Percentiles rank a stretch among this genome's conserved stretches.
Evolutionary conservation across 1,140 invertebrate species (phyloP).

Genomic region (Sinonovacula constricta): DNA sequence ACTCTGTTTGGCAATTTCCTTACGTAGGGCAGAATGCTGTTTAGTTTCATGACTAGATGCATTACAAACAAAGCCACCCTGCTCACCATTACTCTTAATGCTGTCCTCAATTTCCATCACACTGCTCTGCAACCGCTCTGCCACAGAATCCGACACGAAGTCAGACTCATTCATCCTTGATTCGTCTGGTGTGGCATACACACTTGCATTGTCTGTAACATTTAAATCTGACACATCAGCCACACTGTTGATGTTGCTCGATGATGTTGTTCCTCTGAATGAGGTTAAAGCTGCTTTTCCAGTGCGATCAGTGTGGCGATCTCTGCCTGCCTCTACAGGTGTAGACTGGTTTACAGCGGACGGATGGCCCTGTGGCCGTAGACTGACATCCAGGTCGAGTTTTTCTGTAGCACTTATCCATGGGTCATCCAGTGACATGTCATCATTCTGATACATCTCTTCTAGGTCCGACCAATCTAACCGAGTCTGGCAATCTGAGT

Average conservation of each 20-base stretch:
- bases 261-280: background rate
- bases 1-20: background rate
- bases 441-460: background rate
- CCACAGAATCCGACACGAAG: too few relatives aligned
- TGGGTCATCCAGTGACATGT: background rate
- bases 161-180: background rate
- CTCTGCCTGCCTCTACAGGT: background rate
- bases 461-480: too few relatives aligned
- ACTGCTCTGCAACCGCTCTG: background rate
- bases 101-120: background rate
- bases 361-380: constrained; percentile 8
- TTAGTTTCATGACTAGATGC: background rate
- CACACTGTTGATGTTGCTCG: too few relatives aligned
- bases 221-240: background rate
- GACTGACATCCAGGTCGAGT: constrained; percentile 17
- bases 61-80: background rate
- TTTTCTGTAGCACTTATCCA: background rate
- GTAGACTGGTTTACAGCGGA: background rate
- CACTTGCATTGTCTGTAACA: constrained; percentile 2
- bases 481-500: too few relatives aligned
- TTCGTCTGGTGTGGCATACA: constrained; percentile 10
- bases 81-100: background rate
- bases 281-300: background rate
- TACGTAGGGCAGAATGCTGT: background rate
- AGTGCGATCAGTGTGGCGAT: background rate